Base-by-base conservation (phyloP, 2,888 invertebrate species). In the Panopea generosa region DNA sequence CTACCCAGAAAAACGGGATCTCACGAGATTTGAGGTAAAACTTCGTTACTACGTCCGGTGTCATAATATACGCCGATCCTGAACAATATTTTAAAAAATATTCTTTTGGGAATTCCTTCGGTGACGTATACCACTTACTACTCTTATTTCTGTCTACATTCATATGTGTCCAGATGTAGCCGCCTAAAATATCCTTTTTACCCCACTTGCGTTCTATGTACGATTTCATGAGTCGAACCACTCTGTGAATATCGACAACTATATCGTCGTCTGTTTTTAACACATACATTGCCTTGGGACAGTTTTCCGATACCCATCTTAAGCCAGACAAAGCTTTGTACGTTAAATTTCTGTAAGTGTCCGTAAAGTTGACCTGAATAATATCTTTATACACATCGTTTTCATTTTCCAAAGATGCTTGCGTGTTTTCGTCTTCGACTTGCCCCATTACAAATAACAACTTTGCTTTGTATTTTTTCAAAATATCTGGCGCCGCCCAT, bases 1-100 rank as follows among this genome's bases (percentile, higher is more conserved):
- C 98, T 73, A 98, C 97, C 97, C 97, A 98, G 93, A 98, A 97
- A 86, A 95, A 96, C 20, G 94, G 93, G 16, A 94, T 92, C 14
- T 91, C 92, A 85, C 95, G 95, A 0, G 95, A 95, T 57, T 94
- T 94, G 1, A 93, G 88, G 26, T 95, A 93, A 50, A 98, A 89
- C 33, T 93, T 93, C 22, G 90, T 89, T 0, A 95, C 95, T 1
- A 95, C 94, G 77, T 94, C 93, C 0, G 95, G 94, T 63, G 95
- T 96, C 2, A 96, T 96, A 1, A 93, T 62, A 62, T 90, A 91
- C 0, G 92, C 92, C 47, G 93, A 93, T 3, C 93, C 93, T 2
- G 93, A 91, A 86, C 93, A 93, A 72, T 93, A 93, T 6, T 89
- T 84, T 2, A 92, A 90, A 73, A 92, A 93, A 62, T 87, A 89